phyloP scores from a whole-genome alignment of 2,113 vertebrate species.

The Puntigrus tetrazona region DNA sequence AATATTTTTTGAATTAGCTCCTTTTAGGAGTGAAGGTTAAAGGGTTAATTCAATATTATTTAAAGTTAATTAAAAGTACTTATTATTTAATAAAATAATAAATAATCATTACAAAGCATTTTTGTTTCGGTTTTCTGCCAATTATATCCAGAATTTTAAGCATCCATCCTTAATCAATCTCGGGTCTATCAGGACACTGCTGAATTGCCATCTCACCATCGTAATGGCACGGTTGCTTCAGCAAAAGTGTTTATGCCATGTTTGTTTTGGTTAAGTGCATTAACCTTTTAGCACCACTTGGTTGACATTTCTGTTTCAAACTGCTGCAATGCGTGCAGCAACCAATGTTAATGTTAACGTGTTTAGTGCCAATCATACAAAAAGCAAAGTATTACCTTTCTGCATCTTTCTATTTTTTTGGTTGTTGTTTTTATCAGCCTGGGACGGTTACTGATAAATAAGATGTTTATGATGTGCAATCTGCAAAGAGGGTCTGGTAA shows the following conservation, averaged over 20 bases:
- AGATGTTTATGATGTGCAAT: slow-evolving; percentile 13
- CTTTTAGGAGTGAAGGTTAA: too few relatives aligned
- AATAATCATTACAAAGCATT: too few relatives aligned
- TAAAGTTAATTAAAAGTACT: too few relatives aligned
- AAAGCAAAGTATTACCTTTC: not conserved
- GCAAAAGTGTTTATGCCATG: not conserved
- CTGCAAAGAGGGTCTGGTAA: slow-evolving; percentile 8
- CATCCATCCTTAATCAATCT: too few relatives aligned
- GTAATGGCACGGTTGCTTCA: not conserved
- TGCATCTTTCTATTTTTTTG: not conserved
- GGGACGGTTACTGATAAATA: not conserved
- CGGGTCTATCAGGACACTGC: too few relatives aligned
- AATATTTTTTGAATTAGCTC: too few relatives aligned
- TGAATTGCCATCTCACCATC: too few relatives aligned
- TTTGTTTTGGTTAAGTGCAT: not conserved
- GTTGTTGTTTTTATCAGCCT: not conserved
- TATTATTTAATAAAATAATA: too few relatives aligned
- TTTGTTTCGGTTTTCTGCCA: too few relatives aligned
- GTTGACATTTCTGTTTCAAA: not conserved
- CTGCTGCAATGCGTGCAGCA: not conserved
- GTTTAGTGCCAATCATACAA: not conserved
- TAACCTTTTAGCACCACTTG: not conserved
- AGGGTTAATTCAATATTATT: too few relatives aligned
- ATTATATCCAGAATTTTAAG: too few relatives aligned
- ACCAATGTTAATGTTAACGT: not conserved